Percentiles rank a stretch among this genome's conserved stretches.
Conservation (phyloP, 2,113 vertebrate genomes). For the Percina caprodes region DNA sequence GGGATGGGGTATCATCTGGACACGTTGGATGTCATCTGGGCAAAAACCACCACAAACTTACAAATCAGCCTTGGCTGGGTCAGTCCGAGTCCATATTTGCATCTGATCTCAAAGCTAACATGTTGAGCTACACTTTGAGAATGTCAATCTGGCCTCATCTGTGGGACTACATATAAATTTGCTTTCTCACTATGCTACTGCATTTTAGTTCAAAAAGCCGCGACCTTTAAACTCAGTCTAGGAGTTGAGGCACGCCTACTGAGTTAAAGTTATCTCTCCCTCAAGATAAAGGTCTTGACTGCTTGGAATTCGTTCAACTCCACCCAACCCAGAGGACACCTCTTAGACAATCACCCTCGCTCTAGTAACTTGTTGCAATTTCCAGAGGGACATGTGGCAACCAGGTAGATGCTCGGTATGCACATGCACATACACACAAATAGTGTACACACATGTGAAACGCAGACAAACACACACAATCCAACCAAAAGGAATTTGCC, state of each 20-base stretch:
- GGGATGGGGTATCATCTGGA: conserved; percentile 57
- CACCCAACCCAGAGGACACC: conserved; percentile 38
- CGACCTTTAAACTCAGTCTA: conserved; percentile 54
- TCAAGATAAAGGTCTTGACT: conserved; percentile 56
- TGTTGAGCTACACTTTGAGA: conserved; percentile 26
- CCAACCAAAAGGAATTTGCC: conserved; percentile 57
- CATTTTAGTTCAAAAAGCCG: conserved; percentile 43
- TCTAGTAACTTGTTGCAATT: conserved; percentile 28
- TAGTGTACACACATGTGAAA: conserved; percentile 5
- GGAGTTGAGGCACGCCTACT: conserved; percentile 49
- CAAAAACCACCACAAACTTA: conserved; percentile 23
- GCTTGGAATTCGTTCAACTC: conserved; percentile 42
- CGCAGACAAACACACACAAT: conserved; percentile 39
- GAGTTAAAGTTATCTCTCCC: conserved; percentile 53
- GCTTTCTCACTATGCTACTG: conserved; percentile 32
- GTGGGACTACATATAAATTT: conserved; percentile 4
- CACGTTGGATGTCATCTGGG: conserved; percentile 36
- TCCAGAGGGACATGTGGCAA: conserved; percentile 35
- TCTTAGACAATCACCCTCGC: background rate
- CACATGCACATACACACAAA: background rate
- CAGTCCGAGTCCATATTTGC: background rate
- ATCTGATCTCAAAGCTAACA: conserved; percentile 28
- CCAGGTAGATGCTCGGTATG: conserved; percentile 1
- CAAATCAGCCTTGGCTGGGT: background rate
- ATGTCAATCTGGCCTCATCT: conserved; percentile 3